A percentile compares a stretch with the other conserved stretches of the same genome.
These are phyloP conservation scores for Lepisosteus osseus DNA, from an alignment of 2,113 vertebrate genomes.

Conservation along the genomic window DNA sequence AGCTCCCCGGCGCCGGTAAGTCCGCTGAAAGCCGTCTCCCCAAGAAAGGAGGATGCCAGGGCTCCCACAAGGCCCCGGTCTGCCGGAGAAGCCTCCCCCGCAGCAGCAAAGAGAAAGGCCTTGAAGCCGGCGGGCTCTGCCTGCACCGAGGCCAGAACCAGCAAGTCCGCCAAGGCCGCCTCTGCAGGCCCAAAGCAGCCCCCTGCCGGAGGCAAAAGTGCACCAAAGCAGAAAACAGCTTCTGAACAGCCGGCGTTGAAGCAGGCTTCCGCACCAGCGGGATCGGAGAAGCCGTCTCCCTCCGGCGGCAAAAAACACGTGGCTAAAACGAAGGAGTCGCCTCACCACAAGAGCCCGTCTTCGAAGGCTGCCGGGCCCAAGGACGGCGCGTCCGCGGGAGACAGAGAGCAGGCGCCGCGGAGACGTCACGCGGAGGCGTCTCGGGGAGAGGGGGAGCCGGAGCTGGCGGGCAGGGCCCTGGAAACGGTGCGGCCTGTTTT, in stretches of 20 bases:
- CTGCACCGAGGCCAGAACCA: conserved; percentile 56
- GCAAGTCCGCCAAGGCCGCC: conserved; percentile 59
- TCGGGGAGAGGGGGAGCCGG: conserved; percentile 31
- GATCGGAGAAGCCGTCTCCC: conserved; percentile 37
- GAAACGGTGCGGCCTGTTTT: background rate
- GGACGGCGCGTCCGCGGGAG: background rate
- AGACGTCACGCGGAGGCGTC: conserved; percentile 17
- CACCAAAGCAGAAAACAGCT: conserved; percentile 48
- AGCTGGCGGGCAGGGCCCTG: conserved; percentile 10
- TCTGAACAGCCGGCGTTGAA: conserved; percentile 40
- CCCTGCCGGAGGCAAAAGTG: conserved; percentile 41
- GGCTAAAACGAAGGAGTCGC: conserved; percentile 37
- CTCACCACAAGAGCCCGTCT: conserved; percentile 17
- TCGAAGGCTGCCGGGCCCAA: conserved; percentile 5
- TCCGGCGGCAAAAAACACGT: conserved; percentile 41
- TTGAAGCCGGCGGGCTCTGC: conserved; percentile 51
- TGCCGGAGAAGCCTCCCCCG: conserved; percentile 48
- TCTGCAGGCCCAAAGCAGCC: conserved; percentile 48
- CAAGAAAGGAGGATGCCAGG: conserved; percentile 76
- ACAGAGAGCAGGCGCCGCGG: background rate
- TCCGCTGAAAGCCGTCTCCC: conserved; percentile 71
- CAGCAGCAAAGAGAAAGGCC: conserved; percentile 68
- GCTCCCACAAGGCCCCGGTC: conserved; percentile 52
- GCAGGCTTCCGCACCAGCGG: conserved; percentile 41
- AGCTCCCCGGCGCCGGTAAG: conserved; percentile 53